phyloP scores from a whole-genome alignment of 2,113 vertebrate species.

The Engraulis encrasicolus region DNA sequence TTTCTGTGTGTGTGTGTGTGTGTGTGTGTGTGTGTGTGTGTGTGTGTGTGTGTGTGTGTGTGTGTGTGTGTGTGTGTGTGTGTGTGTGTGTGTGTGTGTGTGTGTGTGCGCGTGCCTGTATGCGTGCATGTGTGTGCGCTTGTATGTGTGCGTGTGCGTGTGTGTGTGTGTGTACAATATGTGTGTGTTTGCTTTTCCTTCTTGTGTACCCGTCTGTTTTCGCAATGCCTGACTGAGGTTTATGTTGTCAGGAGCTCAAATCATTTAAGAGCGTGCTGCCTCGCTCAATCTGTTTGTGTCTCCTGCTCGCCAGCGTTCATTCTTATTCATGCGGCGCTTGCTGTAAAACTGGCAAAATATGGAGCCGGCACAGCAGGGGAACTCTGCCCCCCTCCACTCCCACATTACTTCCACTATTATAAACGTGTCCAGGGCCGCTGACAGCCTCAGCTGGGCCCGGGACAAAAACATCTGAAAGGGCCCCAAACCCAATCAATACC shows the following conservation, averaged over 20 bases:
- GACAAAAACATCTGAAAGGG: too few relatives aligned
- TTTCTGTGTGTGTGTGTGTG: background rate
- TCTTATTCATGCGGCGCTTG: background rate
- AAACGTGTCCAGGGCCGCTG: too few relatives aligned
- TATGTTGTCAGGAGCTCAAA: background rate
- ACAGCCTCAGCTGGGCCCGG: too few relatives aligned
- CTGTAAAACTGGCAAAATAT: conserved; percentile 29
- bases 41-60: background rate
- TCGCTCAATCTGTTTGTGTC: background rate
- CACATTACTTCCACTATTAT: conserved; percentile 30
- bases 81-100: background rate
- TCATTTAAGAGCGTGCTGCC: background rate
- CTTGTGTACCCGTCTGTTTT: background rate
- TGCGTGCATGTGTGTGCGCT: background rate
- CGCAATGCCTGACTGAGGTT: background rate
- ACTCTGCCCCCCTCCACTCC: conserved; percentile 32
- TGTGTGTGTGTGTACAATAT: background rate
- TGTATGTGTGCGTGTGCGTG: background rate
- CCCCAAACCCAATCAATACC: too few relatives aligned
- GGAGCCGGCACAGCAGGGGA: conserved; percentile 29
- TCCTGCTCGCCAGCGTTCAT: conserved; percentile 8
- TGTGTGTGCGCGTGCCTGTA: too few relatives aligned
- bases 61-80: background rate
- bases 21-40: background rate
- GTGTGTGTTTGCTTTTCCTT: too few relatives aligned